Conservation (phyloP, 2,888 invertebrate species). For the Craniophora ligustri region DNA sequence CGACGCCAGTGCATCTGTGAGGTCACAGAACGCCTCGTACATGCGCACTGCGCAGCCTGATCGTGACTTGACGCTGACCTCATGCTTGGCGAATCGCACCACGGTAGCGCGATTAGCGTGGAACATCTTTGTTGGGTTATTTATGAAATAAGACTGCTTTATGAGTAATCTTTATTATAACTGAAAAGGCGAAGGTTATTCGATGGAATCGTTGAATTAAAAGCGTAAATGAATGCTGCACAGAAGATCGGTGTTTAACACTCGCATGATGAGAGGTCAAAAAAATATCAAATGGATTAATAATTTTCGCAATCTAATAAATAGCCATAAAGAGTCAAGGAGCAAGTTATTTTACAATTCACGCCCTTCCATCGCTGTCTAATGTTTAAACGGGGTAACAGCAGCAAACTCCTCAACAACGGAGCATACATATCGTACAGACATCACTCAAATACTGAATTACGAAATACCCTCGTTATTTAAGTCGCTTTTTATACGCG, state of each 20-base stretch:
- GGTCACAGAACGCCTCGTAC: slow-evolving; percentile 34
- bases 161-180: slow-evolving; percentile 10
- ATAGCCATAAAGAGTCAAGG: no score
- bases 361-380: no score
- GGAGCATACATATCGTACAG: no score
- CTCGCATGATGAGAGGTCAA: no score
- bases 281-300: no score
- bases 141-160: slow-evolving; percentile 11
- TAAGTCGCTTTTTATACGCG: neutral
- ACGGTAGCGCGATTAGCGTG: slow-evolving; percentile 24
- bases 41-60: slow-evolving; percentile 27
- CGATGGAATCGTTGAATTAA: no score
- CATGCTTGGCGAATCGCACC: slow-evolving; percentile 39
- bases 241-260: no score
- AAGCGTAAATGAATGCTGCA: no score
- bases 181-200: neutral
- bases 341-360: no score
- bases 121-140: slow-evolving; percentile 28
- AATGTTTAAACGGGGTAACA: no score
- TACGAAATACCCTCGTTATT: slow-evolving; percentile 11
- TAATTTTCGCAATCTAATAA: no score
- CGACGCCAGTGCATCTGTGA: slow-evolving; percentile 47
- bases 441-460: neutral
- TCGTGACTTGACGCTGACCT: slow-evolving; percentile 57
- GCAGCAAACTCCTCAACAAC: no score